Evolutionary conservation across 2,113 vertebrate species (phyloP).

Genomic region (Lepus timidus): DNA sequence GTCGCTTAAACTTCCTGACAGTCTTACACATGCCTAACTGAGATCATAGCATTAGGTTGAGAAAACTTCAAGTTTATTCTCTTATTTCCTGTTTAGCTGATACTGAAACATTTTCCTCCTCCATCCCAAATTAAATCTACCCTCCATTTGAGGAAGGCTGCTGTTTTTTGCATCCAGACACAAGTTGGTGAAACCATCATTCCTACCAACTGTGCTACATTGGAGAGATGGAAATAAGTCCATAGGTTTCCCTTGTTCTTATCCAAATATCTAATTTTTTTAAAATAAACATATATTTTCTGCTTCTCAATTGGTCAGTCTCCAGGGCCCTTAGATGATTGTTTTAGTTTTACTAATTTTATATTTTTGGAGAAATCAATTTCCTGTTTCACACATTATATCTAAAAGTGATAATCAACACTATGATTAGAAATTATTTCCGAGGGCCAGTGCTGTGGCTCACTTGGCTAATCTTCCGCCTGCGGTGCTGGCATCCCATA

Average conservation of each 20-base stretch:
- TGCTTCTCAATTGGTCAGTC: not conserved
- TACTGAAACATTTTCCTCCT: not conserved
- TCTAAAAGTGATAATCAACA: not conserved
- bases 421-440: conserved; percentile 43
- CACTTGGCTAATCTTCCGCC: too few relatives aligned
- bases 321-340: not conserved
- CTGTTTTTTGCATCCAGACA: not conserved
- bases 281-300: not conserved
- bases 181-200: not conserved
- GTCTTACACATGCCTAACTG: not conserved
- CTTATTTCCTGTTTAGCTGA: not conserved
- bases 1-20: not conserved
- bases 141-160: not conserved
- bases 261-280: not conserved
- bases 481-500: too few relatives aligned
- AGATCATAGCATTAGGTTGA: not conserved
- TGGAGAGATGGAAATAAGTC: not conserved
- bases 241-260: not conserved
- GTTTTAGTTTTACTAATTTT: conserved; percentile 24
- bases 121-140: not conserved
- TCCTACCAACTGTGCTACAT: not conserved
- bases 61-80: not conserved
- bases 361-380: not conserved
- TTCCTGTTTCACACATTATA: not conserved
- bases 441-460: too few relatives aligned